These are phyloP conservation scores for Nymphalis urticae DNA, from an alignment of 2,888 invertebrate genomes.

Conservation along the genomic window DNA sequence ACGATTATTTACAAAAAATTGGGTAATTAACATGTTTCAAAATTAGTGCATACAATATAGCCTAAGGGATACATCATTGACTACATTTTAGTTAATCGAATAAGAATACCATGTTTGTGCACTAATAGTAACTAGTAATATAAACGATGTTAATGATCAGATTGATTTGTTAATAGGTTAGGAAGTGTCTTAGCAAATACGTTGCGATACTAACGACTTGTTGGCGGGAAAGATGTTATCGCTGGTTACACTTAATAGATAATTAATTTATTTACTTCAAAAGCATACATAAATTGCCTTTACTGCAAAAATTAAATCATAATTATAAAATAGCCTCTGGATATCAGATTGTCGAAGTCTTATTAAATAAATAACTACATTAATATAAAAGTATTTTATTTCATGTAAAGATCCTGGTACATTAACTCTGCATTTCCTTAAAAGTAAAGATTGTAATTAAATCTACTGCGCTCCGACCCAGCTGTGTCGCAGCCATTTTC, in stretches of 20 bases:
- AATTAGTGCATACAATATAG: slow-evolving; percentile 39
- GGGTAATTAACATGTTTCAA: slow-evolving; percentile 43
- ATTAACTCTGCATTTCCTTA: not conserved
- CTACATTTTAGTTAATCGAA: slow-evolving; percentile 58
- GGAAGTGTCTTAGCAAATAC: slow-evolving; percentile 49
- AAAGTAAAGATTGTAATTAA: too few species aligned
- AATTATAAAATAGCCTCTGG: slow-evolving; percentile 52
- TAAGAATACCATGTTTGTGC: slow-evolving; percentile 59
- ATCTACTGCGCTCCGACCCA: too few species aligned
- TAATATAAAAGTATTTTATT: slow-evolving; percentile 41
- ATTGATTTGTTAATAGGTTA: slow-evolving; percentile 53
- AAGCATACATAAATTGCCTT: slow-evolving; percentile 74
- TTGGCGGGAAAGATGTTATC: slow-evolving; percentile 59
- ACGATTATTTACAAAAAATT: slow-evolving; percentile 35
- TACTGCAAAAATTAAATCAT: slow-evolving; percentile 65
- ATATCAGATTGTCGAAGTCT: slow-evolving; percentile 76
- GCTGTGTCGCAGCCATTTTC: too few species aligned
- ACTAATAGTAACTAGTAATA: slow-evolving; percentile 59
- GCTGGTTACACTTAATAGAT: slow-evolving; percentile 64
- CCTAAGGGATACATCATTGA: slow-evolving; percentile 50
- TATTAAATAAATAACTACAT: slow-evolving; percentile 74
- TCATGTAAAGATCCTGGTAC: not conserved
- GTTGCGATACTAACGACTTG: slow-evolving; percentile 54
- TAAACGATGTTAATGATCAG: slow-evolving; percentile 52
- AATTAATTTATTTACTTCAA: slow-evolving; percentile 72